Conservation (phyloP, 1,140 invertebrate genomes). For the Rhagoletis pomonella region DNA sequence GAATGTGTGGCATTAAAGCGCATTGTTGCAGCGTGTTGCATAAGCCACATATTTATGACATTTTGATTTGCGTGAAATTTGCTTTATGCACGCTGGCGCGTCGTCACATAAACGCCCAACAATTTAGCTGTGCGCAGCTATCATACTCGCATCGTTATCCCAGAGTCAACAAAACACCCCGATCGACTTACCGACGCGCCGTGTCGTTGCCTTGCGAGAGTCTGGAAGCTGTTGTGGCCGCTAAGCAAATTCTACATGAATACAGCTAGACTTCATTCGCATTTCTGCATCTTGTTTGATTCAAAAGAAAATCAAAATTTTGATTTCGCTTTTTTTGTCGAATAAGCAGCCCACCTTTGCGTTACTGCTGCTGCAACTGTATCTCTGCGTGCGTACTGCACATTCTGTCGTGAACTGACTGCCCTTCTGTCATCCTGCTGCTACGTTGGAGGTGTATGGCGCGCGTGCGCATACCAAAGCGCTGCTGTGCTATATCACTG, state of each 20-base stretch:
- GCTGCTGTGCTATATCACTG: not conserved
- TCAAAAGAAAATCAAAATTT: slow-evolving; percentile 13
- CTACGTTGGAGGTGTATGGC: slow-evolving; percentile 11
- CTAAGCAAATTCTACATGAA: not conserved
- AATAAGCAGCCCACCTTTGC: slow-evolving; percentile 18
- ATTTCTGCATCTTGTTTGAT: slow-evolving; percentile 47
- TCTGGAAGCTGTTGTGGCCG: not conserved
- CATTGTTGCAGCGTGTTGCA: slow-evolving; percentile 8
- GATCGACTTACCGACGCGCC: not conserved
- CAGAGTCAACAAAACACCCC: not conserved
- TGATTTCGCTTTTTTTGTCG: not conserved
- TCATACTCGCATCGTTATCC: not conserved
- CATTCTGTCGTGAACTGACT: not conserved
- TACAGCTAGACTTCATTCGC: not conserved
- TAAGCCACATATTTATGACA: slow-evolving; percentile 71
- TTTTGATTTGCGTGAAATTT: slow-evolving; percentile 74
- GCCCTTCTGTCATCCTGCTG: not conserved
- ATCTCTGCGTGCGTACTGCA: slow-evolving; percentile 11
- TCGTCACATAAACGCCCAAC: slow-evolving; percentile 55
- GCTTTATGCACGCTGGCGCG: slow-evolving; percentile 72
- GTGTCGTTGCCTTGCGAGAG: too few relatives aligned
- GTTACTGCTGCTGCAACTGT: slow-evolving; percentile 10
- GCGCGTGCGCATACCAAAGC: not conserved
- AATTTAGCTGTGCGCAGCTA: not conserved
- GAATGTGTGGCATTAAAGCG: slow-evolving; percentile 46